phyloP scores from a whole-genome alignment of 2,888 invertebrate genomes.

The Synanthedon formicaeformis region DNA sequence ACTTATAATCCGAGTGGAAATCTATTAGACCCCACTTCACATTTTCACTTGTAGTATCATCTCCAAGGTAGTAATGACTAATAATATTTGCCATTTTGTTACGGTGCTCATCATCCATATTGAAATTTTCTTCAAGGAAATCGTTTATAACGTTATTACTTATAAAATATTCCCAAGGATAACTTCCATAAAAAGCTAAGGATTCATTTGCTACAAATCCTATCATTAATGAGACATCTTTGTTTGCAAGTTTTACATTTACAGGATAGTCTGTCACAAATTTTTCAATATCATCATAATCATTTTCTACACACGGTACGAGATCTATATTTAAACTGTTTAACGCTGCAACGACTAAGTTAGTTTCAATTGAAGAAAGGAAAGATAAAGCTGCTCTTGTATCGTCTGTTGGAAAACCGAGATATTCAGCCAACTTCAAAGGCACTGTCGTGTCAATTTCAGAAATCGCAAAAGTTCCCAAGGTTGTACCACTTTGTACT shows the following conservation, averaged over 20 bases:
- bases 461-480: conserved; percentile 17
- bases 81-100: conserved; percentile 11
- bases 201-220: conserved; percentile 6
- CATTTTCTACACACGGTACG: conserved; percentile 32
- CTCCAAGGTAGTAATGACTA: conserved; percentile 16
- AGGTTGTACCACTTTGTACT: conserved; percentile 33
- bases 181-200: not conserved
- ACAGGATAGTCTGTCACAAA: conserved; percentile 28
- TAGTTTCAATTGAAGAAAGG: conserved; percentile 16
- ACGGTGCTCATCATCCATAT: conserved; percentile 11
- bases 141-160: conserved; percentile 1
- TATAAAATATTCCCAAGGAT: conserved; percentile 1
- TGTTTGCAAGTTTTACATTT: conserved; percentile 21
- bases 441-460: conserved; percentile 23
- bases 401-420: conserved; percentile 19
- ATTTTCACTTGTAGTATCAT: conserved; percentile 13
- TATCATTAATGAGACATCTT: conserved; percentile 23
- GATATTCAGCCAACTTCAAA: conserved; percentile 22
- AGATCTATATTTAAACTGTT: conserved; percentile 14
- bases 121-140: conserved; percentile 4
- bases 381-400: conserved; percentile 21
- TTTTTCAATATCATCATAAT: conserved; percentile 24
- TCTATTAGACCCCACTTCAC: conserved; percentile 21
- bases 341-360: conserved; percentile 19
- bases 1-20: conserved; percentile 21